These are phyloP conservation scores for Nomada flava DNA, from an alignment of 2,888 invertebrate genomes.

Conservation along the genomic window DNA sequence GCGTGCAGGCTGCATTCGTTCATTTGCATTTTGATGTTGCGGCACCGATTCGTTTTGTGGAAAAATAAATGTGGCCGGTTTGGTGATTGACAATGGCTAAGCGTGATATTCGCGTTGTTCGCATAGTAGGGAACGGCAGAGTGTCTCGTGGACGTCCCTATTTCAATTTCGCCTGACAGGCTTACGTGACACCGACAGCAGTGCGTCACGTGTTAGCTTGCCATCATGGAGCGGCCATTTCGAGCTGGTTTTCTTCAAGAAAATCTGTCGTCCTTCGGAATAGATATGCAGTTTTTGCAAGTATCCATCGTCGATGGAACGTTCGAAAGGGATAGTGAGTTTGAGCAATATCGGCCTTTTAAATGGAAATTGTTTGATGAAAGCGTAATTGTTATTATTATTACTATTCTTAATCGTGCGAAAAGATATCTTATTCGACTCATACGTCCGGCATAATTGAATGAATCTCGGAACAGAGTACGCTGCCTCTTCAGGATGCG, in stretches of 20 bases:
- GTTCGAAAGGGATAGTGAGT: no score
- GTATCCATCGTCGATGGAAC: no score
- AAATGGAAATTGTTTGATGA: no score
- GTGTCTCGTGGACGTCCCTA: not conserved
- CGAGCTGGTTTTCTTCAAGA: not conserved
- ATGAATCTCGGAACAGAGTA: no score
- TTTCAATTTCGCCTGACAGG: slow-evolving; percentile 37
- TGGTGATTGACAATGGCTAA: not conserved
- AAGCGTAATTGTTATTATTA: no score
- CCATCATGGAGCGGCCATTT: not conserved
- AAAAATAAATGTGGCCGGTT: not conserved
- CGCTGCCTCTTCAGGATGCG: no score
- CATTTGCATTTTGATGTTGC: no score
- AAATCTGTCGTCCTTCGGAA: not conserved
- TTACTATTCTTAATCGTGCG: no score
- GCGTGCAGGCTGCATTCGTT: not conserved
- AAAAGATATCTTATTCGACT: no score
- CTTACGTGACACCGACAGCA: slow-evolving; percentile 1
- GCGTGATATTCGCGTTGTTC: slow-evolving; percentile 1
- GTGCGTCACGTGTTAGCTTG: not conserved
- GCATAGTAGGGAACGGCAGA: not conserved
- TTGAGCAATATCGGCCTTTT: no score
- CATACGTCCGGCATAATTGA: no score
- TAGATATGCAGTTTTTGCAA: no score
- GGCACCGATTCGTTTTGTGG: not conserved